Evolutionary conservation across 1,140 invertebrate genomes (phyloP).

Genomic region (Wiebesia pumilae): DNA sequence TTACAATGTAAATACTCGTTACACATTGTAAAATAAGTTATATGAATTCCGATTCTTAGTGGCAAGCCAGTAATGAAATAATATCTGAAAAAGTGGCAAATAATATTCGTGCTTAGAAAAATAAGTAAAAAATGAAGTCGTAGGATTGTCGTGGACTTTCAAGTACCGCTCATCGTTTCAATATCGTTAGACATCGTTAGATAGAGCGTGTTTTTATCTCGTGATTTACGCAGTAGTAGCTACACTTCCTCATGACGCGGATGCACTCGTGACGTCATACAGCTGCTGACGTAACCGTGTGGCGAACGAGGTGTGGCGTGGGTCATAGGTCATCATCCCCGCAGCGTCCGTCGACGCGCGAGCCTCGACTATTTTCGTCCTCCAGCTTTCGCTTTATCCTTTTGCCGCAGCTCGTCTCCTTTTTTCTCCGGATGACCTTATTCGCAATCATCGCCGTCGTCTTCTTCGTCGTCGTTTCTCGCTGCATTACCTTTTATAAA

Average conservation of each 20-base stretch:
- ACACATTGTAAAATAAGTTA: too few relatives aligned
- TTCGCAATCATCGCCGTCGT: conserved; percentile 8
- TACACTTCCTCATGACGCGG: neutral
- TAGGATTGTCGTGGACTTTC: neutral
- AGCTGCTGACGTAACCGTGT: conserved; percentile 21
- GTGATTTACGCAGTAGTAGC: neutral
- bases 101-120: neutral
- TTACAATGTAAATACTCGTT: too few relatives aligned
- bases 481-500: conserved; percentile 15
- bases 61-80: too few relatives aligned
- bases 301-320: conserved; percentile 20
- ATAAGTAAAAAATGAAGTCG: neutral
- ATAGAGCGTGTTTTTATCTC: neutral
- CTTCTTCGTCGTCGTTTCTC: neutral
- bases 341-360: neutral
- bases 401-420: neutral
- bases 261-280: conserved; percentile 42
- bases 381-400: neutral
- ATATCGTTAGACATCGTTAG: too few relatives aligned
- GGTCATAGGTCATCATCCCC: conserved; percentile 47
- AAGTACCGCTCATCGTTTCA: neutral
- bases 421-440: conserved; percentile 9
- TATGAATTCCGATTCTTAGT: too few relatives aligned
- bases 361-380: conserved; percentile 29
- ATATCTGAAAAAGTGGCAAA: neutral